Evolutionary conservation across 2,888 invertebrate genomes (phyloP).

Genomic region (Rugalucina vietnamica): DNA sequence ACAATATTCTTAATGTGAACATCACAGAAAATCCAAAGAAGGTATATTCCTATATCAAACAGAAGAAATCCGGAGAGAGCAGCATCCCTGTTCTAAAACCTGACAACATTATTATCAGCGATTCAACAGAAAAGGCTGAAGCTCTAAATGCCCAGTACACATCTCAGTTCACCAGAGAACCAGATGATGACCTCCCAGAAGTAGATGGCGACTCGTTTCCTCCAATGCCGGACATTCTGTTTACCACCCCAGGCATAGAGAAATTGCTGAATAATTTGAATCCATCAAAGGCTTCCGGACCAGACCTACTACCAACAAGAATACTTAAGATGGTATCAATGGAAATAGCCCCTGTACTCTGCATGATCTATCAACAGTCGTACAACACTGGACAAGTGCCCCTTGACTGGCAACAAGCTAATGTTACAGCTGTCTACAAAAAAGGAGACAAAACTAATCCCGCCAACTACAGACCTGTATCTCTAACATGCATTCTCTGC

Average conservation of each 20-base stretch:
- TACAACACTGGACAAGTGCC: conserved; percentile 34
- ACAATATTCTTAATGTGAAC: conserved; percentile 25
- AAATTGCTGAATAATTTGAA: conserved; percentile 27
- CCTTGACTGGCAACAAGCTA: conserved; percentile 27
- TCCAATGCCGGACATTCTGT: conserved; percentile 28
- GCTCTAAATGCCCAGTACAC: conserved; percentile 36
- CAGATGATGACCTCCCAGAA: conserved; percentile 11
- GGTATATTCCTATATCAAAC: conserved; percentile 28
- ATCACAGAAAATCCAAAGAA: conserved; percentile 40
- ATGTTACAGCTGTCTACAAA: no score
- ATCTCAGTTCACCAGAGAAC: conserved; percentile 40
- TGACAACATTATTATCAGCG: not conserved
- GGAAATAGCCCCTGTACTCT: conserved; percentile 32
- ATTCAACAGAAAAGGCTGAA: conserved; percentile 24
- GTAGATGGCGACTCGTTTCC: conserved; percentile 15
- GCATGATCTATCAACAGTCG: conserved; percentile 37
- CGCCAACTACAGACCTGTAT: no score
- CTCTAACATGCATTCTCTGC: no score
- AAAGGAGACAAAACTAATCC: no score
- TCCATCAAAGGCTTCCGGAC: conserved; percentile 32
- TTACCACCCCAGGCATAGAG: conserved; percentile 26
- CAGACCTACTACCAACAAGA: conserved; percentile 32
- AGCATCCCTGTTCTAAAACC: conserved; percentile 9
- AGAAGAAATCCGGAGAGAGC: conserved; percentile 1
- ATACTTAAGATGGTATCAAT: conserved; percentile 21